Conservation (phyloP, 2,797 vertebrate species). For the Malurus leucopterus region DNA sequence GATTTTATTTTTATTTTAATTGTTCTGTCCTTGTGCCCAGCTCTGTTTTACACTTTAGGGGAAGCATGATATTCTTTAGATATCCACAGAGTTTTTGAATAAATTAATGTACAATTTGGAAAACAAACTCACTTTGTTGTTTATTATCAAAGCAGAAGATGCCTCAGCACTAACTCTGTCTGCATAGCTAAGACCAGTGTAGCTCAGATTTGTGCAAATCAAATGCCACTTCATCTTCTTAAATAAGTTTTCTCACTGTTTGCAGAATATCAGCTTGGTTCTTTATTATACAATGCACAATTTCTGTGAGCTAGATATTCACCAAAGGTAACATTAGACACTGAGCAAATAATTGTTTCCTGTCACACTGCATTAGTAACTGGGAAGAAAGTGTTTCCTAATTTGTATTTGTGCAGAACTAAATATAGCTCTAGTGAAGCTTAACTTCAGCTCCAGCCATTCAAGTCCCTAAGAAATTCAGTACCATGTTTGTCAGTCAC, state of each 20-base stretch:
- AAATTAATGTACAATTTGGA: not conserved
- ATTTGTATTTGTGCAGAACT: conserved; percentile 35
- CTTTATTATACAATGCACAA: not conserved
- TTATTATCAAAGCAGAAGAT: conserved; percentile 9
- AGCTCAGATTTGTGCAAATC: not conserved
- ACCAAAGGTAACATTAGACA: conserved; percentile 52
- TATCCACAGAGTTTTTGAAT: not conserved
- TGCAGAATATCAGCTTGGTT: not conserved
- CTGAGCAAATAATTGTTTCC: conserved; percentile 47
- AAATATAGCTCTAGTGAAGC: conserved; percentile 26
- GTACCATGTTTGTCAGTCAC: not conserved
- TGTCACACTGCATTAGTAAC: conserved; percentile 42
- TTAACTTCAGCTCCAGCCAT: conserved; percentile 5
- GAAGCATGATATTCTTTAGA: not conserved
- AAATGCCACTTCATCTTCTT: conserved; percentile 3
- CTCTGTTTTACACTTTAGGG: not conserved
- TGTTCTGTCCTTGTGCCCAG: conserved; percentile 18
- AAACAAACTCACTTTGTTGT: conserved; percentile 19
- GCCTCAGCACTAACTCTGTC: not conserved
- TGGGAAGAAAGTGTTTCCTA: conserved; percentile 34
- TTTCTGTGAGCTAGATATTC: conserved; percentile 18
- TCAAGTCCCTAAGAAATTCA: not conserved
- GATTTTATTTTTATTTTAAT: not conserved
- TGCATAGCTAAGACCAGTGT: not conserved
- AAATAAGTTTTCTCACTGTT: conserved; percentile 13